Evolutionary conservation across 2,113 vertebrate genomes (phyloP).

Genomic region (Phylloscopus trochilus): DNA sequence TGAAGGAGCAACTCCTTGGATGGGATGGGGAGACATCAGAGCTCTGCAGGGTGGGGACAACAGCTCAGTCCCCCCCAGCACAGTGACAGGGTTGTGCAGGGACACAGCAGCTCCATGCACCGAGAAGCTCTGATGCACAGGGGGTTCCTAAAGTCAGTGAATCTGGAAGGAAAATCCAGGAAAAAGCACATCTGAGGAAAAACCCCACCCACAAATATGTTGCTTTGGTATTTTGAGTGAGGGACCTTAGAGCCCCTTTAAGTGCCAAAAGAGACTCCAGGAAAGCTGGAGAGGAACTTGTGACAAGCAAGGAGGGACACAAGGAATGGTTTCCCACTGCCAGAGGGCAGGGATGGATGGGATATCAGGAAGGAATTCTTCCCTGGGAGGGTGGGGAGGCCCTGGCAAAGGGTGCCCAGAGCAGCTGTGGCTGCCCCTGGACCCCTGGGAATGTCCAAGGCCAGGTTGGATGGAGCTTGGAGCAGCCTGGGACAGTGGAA

Average conservation of each 20-base stretch:
- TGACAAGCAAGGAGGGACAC: not conserved
- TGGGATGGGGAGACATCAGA: not conserved
- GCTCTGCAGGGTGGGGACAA: not conserved
- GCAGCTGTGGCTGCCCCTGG: not conserved
- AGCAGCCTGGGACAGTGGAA: not conserved
- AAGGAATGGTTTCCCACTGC: not conserved
- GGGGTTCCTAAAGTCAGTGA: not conserved
- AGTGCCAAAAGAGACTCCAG: not conserved
- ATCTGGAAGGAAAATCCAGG: not conserved
- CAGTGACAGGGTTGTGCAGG: not conserved
- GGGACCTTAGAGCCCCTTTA: not conserved
- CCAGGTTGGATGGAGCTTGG: not conserved
- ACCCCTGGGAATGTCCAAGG: not conserved
- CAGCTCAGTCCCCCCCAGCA: not conserved
- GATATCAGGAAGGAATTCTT: not conserved
- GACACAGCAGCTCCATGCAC: rapidly evolving
- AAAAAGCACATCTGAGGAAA: not conserved
- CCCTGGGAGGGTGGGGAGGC: rapidly evolving
- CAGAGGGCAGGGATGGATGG: not conserved
- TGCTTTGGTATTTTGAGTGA: not conserved
- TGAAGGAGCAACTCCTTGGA: not conserved
- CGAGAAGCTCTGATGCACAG: rapidly evolving
- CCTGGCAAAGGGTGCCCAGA: not conserved
- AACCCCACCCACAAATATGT: rapidly evolving
- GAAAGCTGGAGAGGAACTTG: not conserved